Conservation (phyloP, 2,888 invertebrate genomes). For the Lypha dubia region DNA sequence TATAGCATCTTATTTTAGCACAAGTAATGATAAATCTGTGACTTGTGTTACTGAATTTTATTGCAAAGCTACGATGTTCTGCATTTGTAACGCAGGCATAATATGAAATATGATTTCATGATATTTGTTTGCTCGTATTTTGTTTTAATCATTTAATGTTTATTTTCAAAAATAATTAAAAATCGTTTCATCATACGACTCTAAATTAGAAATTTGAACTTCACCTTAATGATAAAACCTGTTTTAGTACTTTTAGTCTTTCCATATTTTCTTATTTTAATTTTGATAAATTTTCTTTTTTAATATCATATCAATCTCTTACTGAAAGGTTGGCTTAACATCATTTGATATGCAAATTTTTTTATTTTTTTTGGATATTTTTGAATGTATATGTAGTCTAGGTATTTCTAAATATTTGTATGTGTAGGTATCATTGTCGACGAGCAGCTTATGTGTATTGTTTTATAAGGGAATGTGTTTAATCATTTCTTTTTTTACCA, state of each 20-base stretch:
- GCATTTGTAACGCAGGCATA: too few species aligned
- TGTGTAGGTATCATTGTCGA: slow-evolving; percentile 4
- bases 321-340: slow-evolving; percentile 64
- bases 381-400: neutral
- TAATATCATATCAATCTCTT: slow-evolving; percentile 71
- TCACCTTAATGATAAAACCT: slow-evolving; percentile 10
- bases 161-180: too few species aligned
- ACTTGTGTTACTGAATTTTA: too few species aligned
- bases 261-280: slow-evolving; percentile 12
- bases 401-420: neutral
- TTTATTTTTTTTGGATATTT: slow-evolving; percentile 19
- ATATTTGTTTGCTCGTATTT: too few species aligned
- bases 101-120: too few species aligned
- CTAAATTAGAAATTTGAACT: too few species aligned
- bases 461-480: slow-evolving; percentile 36
- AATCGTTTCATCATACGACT: neutral
- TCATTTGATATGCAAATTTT: slow-evolving; percentile 65
- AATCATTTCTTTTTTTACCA: slow-evolving; percentile 47
- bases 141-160: too few species aligned
- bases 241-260: neutral
- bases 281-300: slow-evolving; percentile 64
- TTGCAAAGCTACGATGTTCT: too few species aligned
- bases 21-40: too few species aligned
- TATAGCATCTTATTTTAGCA: too few species aligned
- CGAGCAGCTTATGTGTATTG: neutral